Conservation (phyloP, 2,797 vertebrate species). For the Protosalanx chinensis region DNA sequence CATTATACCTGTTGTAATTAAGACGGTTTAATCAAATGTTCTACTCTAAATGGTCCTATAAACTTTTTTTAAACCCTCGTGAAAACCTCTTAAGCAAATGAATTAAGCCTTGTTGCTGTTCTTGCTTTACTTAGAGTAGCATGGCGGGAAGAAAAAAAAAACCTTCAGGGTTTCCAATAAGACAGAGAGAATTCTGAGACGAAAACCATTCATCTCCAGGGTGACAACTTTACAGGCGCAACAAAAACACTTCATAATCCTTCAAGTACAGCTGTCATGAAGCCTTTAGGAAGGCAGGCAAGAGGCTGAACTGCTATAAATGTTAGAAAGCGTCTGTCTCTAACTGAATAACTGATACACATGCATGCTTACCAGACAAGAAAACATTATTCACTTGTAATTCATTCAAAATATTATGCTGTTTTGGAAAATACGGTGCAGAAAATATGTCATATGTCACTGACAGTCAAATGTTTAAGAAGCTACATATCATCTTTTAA, state of each 20-base stretch:
- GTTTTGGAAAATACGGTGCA: background rate
- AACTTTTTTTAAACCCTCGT: constrained; percentile 74
- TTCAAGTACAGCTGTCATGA: background rate
- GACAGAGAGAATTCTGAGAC: constrained; percentile 49
- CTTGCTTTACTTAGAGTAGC: constrained; percentile 65
- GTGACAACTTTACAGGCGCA: background rate
- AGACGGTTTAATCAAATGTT: constrained; percentile 76
- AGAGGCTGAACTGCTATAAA: background rate
- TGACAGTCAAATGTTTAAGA: background rate
- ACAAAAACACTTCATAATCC: background rate
- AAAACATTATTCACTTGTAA: background rate
- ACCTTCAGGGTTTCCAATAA: constrained; percentile 54
- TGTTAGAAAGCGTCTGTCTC: background rate
- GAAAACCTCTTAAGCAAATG: constrained; percentile 75
- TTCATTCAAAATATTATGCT: background rate
- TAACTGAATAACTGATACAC: background rate
- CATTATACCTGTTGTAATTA: constrained; percentile 75
- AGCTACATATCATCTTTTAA: no score
- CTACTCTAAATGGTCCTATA: constrained; percentile 69
- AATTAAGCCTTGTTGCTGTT: constrained; percentile 71
- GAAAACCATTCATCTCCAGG: constrained; percentile 52
- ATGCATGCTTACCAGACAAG: background rate
- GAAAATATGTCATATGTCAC: background rate
- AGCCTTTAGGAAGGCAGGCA: background rate
- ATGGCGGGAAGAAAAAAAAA: constrained; percentile 55